These are phyloP conservation scores for Pogonocherus hispidulus DNA, from an alignment of 2,888 invertebrate species.

Conservation along the genomic window DNA sequence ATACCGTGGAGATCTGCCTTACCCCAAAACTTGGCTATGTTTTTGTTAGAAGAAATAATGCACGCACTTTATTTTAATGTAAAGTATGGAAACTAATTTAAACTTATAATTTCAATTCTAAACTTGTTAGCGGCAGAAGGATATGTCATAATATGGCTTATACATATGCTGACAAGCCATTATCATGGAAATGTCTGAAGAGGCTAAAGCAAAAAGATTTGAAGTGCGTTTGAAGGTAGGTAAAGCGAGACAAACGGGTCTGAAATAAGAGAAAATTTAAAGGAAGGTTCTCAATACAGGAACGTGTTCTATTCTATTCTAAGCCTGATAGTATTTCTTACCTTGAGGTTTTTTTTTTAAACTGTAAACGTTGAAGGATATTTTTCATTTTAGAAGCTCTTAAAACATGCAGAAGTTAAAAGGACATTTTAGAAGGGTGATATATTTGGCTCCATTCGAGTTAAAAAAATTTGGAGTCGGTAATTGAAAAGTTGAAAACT, in stretches of 20 bases:
- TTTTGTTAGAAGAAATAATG: too few species aligned
- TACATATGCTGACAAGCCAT: slow-evolving; percentile 4
- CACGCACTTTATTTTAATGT: too few species aligned
- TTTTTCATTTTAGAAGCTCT: background rate
- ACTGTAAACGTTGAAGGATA: background rate
- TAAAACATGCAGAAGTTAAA: background rate
- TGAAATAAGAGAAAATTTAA: background rate
- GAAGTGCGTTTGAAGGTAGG: background rate
- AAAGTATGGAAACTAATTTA: background rate
- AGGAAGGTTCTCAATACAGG: background rate
- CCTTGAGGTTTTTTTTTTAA: background rate
- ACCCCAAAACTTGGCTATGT: background rate
- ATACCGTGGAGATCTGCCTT: too few species aligned
- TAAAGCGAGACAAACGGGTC: background rate
- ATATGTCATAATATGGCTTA: background rate
- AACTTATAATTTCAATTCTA: background rate
- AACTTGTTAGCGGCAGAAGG: background rate
- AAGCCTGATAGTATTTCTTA: background rate
- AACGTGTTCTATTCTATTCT: background rate
- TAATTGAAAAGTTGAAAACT: slow-evolving; percentile 17
- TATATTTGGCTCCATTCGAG: background rate
- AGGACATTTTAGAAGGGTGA: slow-evolving; percentile 1
- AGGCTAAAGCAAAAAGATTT: background rate
- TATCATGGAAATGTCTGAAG: slow-evolving; percentile 14
- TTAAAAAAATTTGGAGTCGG: slow-evolving; percentile 8